A percentile compares a stretch with the other conserved stretches of the same genome.
Evolutionary conservation across 2,888 invertebrate species (phyloP).

Genomic region (Xylota sylvarum): DNA sequence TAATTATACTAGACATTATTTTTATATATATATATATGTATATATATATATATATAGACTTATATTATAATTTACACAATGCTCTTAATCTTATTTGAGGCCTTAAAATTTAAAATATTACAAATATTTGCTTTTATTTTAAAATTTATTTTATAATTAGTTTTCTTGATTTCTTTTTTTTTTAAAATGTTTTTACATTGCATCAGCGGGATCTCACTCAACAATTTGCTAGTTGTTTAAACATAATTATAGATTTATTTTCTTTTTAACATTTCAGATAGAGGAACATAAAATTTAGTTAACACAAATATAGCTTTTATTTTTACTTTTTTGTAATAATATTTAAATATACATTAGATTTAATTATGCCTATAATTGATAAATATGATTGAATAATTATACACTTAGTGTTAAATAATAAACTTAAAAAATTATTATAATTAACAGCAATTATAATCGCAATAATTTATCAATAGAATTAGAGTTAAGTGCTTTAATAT

Average conservation of each 20-base stretch:
- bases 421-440: conserved; percentile 43
- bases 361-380: conserved; percentile 30
- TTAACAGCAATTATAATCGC: conserved; percentile 31
- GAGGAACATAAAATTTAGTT: conserved; percentile 54
- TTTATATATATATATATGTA: neutral
- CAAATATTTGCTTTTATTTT: conserved; percentile 34
- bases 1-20: conserved; percentile 18
- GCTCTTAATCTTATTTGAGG: conserved; percentile 19
- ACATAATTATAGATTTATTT: conserved; percentile 59
- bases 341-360: conserved; percentile 37
- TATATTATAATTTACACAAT: conserved; percentile 49
- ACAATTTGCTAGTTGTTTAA: conserved; percentile 56
- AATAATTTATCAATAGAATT: conserved; percentile 30
- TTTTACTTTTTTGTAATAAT: conserved; percentile 8
- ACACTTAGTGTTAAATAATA: conserved; percentile 22
- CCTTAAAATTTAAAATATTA: conserved; percentile 20
- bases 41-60: conserved; percentile 2
- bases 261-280: conserved; percentile 44
- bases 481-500: conserved; percentile 37
- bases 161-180: conserved; percentile 19
- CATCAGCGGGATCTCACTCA: conserved; percentile 71
- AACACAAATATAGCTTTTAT: conserved; percentile 52
- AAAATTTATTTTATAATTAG: conserved; percentile 17
- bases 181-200: conserved; percentile 28
- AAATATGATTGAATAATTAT: conserved; percentile 38